phyloP scores from a whole-genome alignment of 2,113 vertebrate species.

The Lanius collurio region DNA sequence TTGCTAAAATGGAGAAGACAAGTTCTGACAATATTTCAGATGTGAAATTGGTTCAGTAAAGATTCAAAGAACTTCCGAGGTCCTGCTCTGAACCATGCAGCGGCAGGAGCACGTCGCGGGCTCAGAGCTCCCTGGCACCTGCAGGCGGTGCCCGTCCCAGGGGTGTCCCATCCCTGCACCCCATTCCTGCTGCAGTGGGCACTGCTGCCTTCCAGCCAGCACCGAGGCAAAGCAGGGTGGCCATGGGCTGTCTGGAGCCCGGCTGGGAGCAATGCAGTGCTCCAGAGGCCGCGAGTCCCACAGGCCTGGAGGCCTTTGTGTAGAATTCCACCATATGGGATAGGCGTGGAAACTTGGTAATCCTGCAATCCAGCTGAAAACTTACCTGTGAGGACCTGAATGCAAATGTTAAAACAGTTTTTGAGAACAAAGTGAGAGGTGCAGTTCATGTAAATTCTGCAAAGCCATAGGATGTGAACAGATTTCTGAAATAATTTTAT shows the following conservation, averaged over 20 bases:
- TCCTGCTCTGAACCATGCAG: not conserved
- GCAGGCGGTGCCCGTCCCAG: not conserved
- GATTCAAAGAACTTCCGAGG: not conserved
- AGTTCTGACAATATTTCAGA: conserved; percentile 16
- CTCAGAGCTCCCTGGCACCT: not conserved
- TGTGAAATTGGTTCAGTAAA: not conserved
- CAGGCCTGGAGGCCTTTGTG: not conserved
- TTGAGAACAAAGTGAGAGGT: conserved; percentile 30
- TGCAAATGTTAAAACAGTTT: conserved; percentile 35
- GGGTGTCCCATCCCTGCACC: not conserved
- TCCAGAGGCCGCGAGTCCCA: not conserved
- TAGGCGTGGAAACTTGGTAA: conserved; percentile 18
- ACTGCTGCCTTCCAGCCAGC: not conserved
- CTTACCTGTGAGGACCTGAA: conserved; percentile 11
- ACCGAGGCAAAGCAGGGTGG: not conserved
- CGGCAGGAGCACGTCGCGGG: not conserved
- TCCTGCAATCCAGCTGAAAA: conserved; percentile 7
- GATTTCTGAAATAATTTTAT: conserved; percentile 53
- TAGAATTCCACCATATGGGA: not conserved
- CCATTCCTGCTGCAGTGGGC: not conserved
- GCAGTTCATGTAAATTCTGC: conserved; percentile 53
- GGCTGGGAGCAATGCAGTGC: not conserved
- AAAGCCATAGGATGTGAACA: conserved; percentile 48
- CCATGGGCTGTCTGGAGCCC: not conserved
- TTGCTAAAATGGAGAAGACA: conserved; percentile 29